phyloP scores from a whole-genome alignment of 2,113 vertebrate species.

The Aspiorhynchus laticeps region DNA sequence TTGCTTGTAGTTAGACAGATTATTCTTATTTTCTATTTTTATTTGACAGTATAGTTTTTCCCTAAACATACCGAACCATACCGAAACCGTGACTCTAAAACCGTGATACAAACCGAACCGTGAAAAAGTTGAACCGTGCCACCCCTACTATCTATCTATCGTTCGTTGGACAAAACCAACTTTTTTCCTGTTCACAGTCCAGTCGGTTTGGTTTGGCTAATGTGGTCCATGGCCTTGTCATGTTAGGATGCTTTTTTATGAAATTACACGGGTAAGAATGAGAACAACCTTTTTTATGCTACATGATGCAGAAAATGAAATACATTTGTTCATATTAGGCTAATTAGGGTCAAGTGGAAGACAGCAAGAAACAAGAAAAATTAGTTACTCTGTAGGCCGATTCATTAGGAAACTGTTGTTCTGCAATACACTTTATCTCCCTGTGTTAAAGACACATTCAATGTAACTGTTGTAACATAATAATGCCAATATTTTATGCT shows the following conservation, averaged over 20 bases:
- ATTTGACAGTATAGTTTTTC: too few species aligned
- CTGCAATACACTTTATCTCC: not conserved
- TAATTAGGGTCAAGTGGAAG: not conserved
- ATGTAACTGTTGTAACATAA: not conserved
- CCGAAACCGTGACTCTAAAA: too few species aligned
- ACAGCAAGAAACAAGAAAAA: not conserved
- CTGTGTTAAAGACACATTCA: not conserved
- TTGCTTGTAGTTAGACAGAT: too few species aligned
- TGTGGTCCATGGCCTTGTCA: not conserved
- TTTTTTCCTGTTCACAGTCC: not conserved
- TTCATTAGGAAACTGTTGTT: not conserved
- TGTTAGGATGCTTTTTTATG: not conserved
- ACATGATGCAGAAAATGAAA: not conserved
- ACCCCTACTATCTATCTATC: too few species aligned
- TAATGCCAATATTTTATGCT: slow-evolving; percentile 6
- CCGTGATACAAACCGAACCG: too few species aligned
- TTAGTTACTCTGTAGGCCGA: not conserved
- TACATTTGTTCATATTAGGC: slow-evolving; percentile 1
- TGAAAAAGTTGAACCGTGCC: too few species aligned
- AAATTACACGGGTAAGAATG: not conserved
- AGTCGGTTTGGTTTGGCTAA: not conserved
- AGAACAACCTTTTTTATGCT: not conserved
- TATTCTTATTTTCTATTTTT: too few species aligned
- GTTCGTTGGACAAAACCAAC: too few species aligned
- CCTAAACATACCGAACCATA: too few species aligned